Conservation (phyloP, 2,113 vertebrate species). For the Chiloscyllium plagiosum region DNA sequence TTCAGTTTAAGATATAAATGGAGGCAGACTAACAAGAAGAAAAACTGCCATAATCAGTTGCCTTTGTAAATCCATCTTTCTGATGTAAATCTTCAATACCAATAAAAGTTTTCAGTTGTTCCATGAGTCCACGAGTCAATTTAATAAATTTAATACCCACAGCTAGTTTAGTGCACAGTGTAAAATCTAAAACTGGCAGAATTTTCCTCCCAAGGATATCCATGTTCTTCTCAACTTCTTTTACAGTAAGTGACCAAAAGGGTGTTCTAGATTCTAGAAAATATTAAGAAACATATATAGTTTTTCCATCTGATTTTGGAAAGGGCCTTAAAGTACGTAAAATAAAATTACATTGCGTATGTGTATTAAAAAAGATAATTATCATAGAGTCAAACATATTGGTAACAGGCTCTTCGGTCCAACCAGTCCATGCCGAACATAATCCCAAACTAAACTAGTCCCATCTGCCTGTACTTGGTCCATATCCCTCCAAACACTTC, state of each 20-base stretch:
- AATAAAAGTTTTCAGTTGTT: constrained; percentile 25
- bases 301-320: constrained; percentile 40
- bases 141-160: constrained; percentile 46
- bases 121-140: constrained; percentile 20
- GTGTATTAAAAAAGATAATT: neutral
- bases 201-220: constrained; percentile 49
- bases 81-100: constrained; percentile 26
- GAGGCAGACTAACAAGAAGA: neutral
- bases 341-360: neutral
- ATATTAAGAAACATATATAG: constrained; percentile 46
- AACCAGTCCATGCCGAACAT: no score
- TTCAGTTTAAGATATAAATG: neutral
- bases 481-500: no score
- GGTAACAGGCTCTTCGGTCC: no score
- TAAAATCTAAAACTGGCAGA: constrained; percentile 58
- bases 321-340: constrained; percentile 40
- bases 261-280: constrained; percentile 50
- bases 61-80: constrained; percentile 19
- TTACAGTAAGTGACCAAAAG: constrained; percentile 46
- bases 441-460: no score
- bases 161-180: constrained; percentile 56
- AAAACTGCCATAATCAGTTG: constrained; percentile 13
- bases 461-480: no score
- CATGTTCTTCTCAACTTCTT: constrained; percentile 48
- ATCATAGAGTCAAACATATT: no score